Conservation (phyloP, 2,888 invertebrate genomes). For the Atrina japonica region DNA sequence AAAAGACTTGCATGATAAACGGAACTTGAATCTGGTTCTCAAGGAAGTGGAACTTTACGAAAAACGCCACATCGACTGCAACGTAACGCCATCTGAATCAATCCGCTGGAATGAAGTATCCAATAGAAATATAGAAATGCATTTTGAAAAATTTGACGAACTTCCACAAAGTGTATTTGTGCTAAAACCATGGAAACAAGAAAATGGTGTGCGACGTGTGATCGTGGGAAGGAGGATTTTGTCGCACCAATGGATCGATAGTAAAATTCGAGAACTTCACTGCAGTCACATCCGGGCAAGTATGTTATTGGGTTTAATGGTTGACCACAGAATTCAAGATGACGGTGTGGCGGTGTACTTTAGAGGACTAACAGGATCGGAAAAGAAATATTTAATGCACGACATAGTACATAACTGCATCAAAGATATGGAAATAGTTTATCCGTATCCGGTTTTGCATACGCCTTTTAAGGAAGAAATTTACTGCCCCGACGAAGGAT, state of each 20-base stretch:
- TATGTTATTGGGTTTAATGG: constrained; percentile 59
- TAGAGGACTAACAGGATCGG: constrained; percentile 47
- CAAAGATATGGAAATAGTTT: constrained; percentile 52
- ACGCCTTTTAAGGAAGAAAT: constrained; percentile 52
- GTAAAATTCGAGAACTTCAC: constrained; percentile 59
- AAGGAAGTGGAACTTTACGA: constrained; percentile 54
- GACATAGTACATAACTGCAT: constrained; percentile 49
- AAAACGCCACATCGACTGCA: constrained; percentile 45
- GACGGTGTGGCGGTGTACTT: constrained; percentile 55
- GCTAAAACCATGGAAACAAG: constrained; percentile 43
- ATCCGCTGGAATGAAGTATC: constrained; percentile 53
- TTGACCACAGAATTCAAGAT: constrained; percentile 56
- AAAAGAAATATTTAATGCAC: constrained; percentile 55
- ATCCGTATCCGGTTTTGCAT: constrained; percentile 57
- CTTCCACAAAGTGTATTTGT: constrained; percentile 58
- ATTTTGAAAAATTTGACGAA: constrained; percentile 56
- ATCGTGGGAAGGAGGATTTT: constrained; percentile 55
- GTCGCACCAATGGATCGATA: constrained; percentile 57
- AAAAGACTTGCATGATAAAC: constrained; percentile 50
- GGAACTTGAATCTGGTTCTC: constrained; percentile 51
- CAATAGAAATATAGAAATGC: constrained; percentile 40
- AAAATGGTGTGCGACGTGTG: constrained; percentile 27
- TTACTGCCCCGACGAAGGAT: constrained; percentile 57
- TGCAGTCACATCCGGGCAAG: constrained; percentile 59
- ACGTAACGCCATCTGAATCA: constrained; percentile 33